Evolutionary conservation across 2,888 invertebrate species (phyloP).

Genomic region (Lasiommata megera): DNA sequence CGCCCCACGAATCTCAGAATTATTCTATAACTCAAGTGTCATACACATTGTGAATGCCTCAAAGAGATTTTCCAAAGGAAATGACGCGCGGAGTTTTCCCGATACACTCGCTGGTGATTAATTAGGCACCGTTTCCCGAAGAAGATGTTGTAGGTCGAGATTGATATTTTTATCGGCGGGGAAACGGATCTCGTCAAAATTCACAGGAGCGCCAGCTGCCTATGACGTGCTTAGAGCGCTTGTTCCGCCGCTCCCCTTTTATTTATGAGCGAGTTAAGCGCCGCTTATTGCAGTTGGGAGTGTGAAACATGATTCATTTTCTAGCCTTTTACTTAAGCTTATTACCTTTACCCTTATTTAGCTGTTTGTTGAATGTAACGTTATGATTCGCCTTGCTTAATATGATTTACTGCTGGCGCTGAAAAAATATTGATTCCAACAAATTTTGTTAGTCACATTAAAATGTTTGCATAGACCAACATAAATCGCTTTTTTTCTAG

Average conservation of each 20-base stretch:
- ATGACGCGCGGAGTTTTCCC: conserved; percentile 4
- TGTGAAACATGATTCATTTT: conserved; percentile 65
- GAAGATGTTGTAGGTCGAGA: conserved; percentile 25
- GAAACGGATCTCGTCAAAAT: conserved; percentile 49
- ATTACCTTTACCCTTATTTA: conserved; percentile 59
- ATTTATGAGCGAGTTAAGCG: conserved; percentile 73
- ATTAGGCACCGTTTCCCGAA: conserved; percentile 18
- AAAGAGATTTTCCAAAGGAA: conserved; percentile 8
- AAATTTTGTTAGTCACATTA: too few relatives aligned
- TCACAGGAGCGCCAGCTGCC: conserved; percentile 61
- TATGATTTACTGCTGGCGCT: too few relatives aligned
- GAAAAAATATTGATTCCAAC: too few relatives aligned
- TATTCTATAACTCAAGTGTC: too few relatives aligned
- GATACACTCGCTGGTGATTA: conserved; percentile 19
- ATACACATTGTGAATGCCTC: neutral
- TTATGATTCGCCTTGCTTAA: neutral
- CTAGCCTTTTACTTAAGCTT: conserved; percentile 53
- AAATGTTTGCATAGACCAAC: too few relatives aligned
- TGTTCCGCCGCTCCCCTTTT: conserved; percentile 66
- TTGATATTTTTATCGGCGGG: conserved; percentile 55
- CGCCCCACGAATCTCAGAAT: too few relatives aligned
- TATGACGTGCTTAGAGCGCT: conserved; percentile 63
- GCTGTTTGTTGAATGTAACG: conserved; percentile 45
- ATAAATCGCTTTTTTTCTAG: too few relatives aligned
- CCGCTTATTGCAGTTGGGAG: conserved; percentile 68